Percentiles rank a stretch among this genome's conserved stretches.
Evolutionary conservation across 2,888 invertebrate genomes (phyloP).

Genomic region (Ennomos quercinarius): DNA sequence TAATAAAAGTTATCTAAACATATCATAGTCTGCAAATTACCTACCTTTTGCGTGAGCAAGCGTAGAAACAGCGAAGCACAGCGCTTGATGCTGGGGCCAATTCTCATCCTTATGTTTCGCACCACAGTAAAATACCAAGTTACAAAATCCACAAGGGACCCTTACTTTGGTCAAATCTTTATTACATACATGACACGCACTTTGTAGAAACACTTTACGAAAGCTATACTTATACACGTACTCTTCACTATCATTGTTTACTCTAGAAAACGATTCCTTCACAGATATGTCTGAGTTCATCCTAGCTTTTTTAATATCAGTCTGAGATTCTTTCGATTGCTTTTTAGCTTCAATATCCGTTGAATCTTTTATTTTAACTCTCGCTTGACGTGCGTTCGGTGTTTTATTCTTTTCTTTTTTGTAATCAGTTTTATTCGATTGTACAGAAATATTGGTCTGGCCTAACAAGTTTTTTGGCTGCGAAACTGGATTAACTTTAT

Average conservation of each 20-base stretch:
- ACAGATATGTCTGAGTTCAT: constrained; percentile 48
- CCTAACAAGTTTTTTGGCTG: constrained; percentile 85
- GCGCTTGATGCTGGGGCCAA: constrained; percentile 82
- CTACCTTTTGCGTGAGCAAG: constrained; percentile 84
- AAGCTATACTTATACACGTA: constrained; percentile 88
- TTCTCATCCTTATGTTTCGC: constrained; percentile 86
- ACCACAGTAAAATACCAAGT: constrained; percentile 88
- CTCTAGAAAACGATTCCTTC: constrained; percentile 57
- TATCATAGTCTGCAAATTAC: constrained; percentile 10
- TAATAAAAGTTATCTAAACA: no score
- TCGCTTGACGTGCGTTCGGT: constrained; percentile 70
- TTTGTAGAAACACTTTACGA: constrained; percentile 86
- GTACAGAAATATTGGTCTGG: constrained; percentile 81
- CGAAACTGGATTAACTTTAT: constrained; percentile 62
- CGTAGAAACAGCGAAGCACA: constrained; percentile 87
- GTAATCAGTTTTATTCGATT: constrained; percentile 81
- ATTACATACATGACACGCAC: constrained; percentile 84
- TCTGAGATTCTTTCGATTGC: constrained; percentile 67
- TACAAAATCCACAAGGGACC: constrained; percentile 81
- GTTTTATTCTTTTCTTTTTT: constrained; percentile 82
- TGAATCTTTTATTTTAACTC: constrained; percentile 76
- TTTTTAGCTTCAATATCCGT: constrained; percentile 60
- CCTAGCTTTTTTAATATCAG: constrained; percentile 55
- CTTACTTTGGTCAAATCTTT: constrained; percentile 61
- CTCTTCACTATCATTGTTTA: constrained; percentile 84